Evolutionary conservation across 2,888 invertebrate genomes (phyloP), one percentile per base, ranked within the genome.

Genomic region (Prostheceraeus crozeri): DNA sequence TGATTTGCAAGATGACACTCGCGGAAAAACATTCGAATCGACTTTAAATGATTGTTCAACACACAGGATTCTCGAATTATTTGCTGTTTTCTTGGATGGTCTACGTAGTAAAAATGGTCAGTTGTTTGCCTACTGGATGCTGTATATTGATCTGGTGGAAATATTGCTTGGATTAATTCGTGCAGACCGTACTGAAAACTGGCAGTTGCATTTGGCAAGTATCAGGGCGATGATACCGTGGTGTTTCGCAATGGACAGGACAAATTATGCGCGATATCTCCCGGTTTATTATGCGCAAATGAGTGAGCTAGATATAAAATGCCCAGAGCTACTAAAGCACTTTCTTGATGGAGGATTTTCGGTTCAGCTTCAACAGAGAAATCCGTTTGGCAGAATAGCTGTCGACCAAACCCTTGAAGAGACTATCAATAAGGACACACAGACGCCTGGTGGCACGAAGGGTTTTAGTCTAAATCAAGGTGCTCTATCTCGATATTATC

Each of bases 131-230:
- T 65, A 62, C 40, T 67, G 67, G 65, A 62, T 63, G 59, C 62
- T 65, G 1, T 67, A 65, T 35, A 31, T 66, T 10, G 66, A 70
- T 36, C 66, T 70, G 64, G 54, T 67, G 6, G 27, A 63, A 19
- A 35, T 66, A 6, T 57, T 67, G 35, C 59, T 63, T 1, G 52
- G 54, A 2, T 46, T 65, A 6, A 21, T 65, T 1, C 52, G 64
- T n/a, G 63, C 64, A 4, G 54, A 63, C 2, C 36, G 64, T 8
- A 65, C 65, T 35, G 67, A 63, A 1, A 55, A 63, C 51, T 65
- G 64, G 64, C 11, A 45, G 8, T n/a, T 66, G 14, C 67, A 66
- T 36, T 60, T 67, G 1, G 14, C 28, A 23, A 30, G 59, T 2
- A 62, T 66, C n/a, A 10, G 57, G 8, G 14, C 3, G 2, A 59